These are phyloP conservation scores for Fundulus diaphanus DNA, from an alignment of 2,797 vertebrate species.

Conservation along the genomic window DNA sequence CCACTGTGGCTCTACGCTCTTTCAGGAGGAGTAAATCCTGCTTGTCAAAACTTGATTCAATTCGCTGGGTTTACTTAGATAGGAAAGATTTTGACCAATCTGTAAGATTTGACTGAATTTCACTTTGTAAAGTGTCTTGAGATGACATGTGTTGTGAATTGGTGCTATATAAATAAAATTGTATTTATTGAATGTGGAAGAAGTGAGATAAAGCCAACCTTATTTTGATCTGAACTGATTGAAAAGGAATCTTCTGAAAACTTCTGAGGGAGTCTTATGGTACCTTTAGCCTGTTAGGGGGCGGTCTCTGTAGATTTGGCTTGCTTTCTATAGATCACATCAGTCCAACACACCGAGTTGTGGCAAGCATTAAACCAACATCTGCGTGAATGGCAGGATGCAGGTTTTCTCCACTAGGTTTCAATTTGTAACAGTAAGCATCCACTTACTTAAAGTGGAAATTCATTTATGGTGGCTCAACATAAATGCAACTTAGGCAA, in stretches of 20 bases:
- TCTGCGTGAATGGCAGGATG: not conserved
- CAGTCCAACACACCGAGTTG: not conserved
- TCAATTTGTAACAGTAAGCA: not conserved
- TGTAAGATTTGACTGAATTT: too few relatives aligned
- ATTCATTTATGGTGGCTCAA: not conserved
- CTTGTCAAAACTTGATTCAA: too few relatives aligned
- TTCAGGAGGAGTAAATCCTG: too few relatives aligned
- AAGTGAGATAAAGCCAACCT: not conserved
- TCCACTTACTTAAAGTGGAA: not conserved
- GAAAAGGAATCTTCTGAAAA: not conserved
- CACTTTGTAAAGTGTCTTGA: too few relatives aligned
- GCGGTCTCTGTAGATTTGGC: not conserved
- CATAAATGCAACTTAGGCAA: not conserved
- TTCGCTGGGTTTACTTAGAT: too few relatives aligned
- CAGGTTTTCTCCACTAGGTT: not conserved
- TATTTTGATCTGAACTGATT: not conserved
- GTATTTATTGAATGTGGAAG: not conserved
- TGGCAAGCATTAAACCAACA: not conserved
- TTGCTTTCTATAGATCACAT: not conserved
- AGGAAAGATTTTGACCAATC: too few relatives aligned
- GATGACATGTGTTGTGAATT: too few relatives aligned
- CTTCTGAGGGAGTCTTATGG: not conserved
- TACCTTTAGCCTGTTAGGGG: too few relatives aligned
- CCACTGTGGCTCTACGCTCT: too few relatives aligned
- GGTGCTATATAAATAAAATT: too few relatives aligned